phyloP scores from a whole-genome alignment of 2,113 vertebrate species.

The Miniopterus natalensis region DNA sequence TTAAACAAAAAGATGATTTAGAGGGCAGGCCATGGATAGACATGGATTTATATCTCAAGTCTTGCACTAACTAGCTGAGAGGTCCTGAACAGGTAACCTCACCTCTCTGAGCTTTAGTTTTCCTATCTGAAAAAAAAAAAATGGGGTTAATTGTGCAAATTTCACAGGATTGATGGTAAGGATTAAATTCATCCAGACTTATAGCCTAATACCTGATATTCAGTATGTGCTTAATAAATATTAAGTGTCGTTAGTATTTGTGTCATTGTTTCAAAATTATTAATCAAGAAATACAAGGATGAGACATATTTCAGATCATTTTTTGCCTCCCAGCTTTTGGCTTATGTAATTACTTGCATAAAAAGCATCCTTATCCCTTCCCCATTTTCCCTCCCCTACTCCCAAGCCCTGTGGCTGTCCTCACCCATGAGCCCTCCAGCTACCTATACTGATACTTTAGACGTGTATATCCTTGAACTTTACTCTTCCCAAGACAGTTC shows the following conservation, averaged over 20 bases:
- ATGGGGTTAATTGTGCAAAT: not conserved
- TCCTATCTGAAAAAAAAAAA: slow-evolving; percentile 7
- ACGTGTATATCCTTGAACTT: not conserved
- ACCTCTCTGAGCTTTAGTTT: not conserved
- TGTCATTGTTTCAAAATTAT: not conserved
- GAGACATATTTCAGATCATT: not conserved
- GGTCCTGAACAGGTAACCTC: not conserved
- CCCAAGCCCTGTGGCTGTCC: rapidly evolving
- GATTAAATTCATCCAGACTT: not conserved
- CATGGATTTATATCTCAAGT: not conserved
- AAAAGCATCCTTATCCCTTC: not conserved
- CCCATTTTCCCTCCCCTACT: not conserved
- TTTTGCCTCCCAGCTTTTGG: not conserved
- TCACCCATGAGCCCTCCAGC: not conserved
- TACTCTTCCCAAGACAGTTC: not conserved
- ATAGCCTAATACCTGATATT: not conserved
- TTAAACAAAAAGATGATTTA: not conserved
- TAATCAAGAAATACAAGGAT: not conserved
- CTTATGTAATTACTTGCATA: not conserved
- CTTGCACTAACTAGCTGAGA: not conserved
- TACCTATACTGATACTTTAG: not conserved
- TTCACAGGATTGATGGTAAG: not conserved
- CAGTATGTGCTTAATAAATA: not conserved
- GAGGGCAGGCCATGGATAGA: not conserved
- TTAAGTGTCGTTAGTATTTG: not conserved